Evolutionary conservation across 2,797 vertebrate species (phyloP), one percentile per base, ranked within the genome.

Genomic region (Jordanella pulchra): DNA sequence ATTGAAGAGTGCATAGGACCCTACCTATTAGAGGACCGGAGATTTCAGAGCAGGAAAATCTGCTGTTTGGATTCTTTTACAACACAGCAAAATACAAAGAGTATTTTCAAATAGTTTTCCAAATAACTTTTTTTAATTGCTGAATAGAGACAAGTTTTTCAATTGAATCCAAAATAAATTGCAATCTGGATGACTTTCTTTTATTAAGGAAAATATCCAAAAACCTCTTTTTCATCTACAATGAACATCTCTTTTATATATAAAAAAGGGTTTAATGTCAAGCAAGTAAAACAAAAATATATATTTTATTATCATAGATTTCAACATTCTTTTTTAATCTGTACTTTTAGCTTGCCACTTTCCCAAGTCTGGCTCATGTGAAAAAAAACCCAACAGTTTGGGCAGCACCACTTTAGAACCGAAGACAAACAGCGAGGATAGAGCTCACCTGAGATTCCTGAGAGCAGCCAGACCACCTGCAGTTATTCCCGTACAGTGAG

Each of bases 391-490:
- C 35, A 39, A 39, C 4, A 39, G 55, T 32, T 32, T 58, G 30
- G 30, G 21, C 21, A 11, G 18, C 58, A 0, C 6, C 7, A 1
- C 21, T n/a, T 6, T 30, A 35, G 56, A 7, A 56, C 28, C 3
- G 3, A 58, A 21, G 10, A 6, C 15, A n/a, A 51, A 14, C 32
- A 63, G 1, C n/a, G 28, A 67, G 14, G 35, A 80, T 48, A 35
- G 17, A 42, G 21, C 42, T 60, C 51, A 95, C 95, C 86, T 91
- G 72, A 98, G 93, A 72, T 95, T 95, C 77, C 95, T 94, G 69
- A 98, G 95, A 2, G 95, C 91, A 50, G 93, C 90, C 4, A 98
- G 91, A 18, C 96, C 97, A 1, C 95, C 92, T 44, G 90, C 92
- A 0, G 96, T 95, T 79, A 98, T 73, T 0, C 0, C 83, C 50